These are phyloP conservation scores for Zaprionus lineosus DNA, from an alignment of 2,888 invertebrate genomes.

Conservation along the genomic window DNA sequence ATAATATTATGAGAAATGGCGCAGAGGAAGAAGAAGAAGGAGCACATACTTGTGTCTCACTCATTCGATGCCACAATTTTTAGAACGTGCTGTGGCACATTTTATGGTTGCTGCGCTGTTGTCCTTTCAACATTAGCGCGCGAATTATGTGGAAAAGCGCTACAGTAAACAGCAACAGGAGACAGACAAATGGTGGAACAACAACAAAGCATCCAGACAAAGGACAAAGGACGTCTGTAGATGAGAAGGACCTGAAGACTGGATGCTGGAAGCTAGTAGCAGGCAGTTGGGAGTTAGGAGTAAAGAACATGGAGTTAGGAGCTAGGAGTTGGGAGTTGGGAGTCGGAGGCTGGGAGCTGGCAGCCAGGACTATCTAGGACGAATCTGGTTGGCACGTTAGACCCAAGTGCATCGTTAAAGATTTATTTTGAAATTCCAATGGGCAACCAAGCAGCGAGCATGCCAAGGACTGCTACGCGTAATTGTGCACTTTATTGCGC, in stretches of 20 bases:
- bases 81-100: slow-evolving; percentile 65
- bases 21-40: slow-evolving; percentile 20
- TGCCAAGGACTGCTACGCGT: slow-evolving; percentile 46
- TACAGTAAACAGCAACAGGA: slow-evolving; percentile 42
- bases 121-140: slow-evolving; percentile 46
- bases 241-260: too few species aligned
- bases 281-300: too few species aligned
- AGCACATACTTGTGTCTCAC: slow-evolving; percentile 13
- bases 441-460: slow-evolving; percentile 43
- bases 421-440: slow-evolving; percentile 69
- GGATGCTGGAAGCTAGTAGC: too few species aligned
- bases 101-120: slow-evolving; percentile 55
- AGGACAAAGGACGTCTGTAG: not conserved
- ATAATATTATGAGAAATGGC: slow-evolving; percentile 73
- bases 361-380: not conserved
- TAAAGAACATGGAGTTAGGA: too few species aligned
- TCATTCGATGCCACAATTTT: slow-evolving; percentile 15
- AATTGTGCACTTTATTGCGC: slow-evolving; percentile 55
- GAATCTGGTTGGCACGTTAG: slow-evolving; percentile 43
- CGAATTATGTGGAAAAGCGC: slow-evolving; percentile 53
- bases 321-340: too few species aligned
- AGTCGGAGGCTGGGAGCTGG: too few species aligned
- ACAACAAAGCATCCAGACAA: slow-evolving; percentile 9
- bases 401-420: slow-evolving; percentile 69
- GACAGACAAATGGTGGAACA: slow-evolving; percentile 35